Conservation (phyloP, 2,888 invertebrate genomes). For the Dynastes tityus region DNA sequence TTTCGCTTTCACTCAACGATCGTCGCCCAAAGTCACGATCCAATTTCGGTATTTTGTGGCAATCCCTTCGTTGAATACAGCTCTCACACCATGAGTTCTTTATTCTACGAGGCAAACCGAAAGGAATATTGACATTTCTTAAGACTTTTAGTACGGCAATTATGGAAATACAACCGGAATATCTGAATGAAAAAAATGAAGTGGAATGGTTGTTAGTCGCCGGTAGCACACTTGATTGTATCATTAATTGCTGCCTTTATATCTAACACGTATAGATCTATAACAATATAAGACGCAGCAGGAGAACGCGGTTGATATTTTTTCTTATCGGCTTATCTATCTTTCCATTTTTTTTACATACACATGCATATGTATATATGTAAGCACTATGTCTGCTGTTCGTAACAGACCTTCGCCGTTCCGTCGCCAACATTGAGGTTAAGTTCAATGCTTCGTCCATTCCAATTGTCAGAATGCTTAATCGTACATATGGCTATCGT, state of each 20-base stretch:
- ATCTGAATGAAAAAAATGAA: background rate
- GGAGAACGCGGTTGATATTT: conserved; percentile 3
- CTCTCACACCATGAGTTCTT: no score
- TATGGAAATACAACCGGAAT: background rate
- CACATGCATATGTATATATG: background rate
- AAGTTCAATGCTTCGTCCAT: conserved; percentile 44
- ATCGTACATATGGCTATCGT: conserved; percentile 36
- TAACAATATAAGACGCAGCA: conserved; percentile 14
- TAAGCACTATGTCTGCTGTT: background rate
- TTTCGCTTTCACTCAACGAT: conserved; percentile 28
- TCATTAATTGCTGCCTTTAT: conserved; percentile 24
- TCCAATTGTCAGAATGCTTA: conserved; percentile 35
- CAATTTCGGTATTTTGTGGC: conserved; percentile 12
- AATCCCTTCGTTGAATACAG: no score
- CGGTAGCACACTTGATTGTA: conserved; percentile 25
- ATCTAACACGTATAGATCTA: conserved; percentile 8
- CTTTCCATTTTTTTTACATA: background rate
- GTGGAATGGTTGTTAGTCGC: background rate
- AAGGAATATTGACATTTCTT: no score
- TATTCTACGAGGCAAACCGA: no score
- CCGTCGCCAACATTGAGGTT: conserved; percentile 29
- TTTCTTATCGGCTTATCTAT: conserved; percentile 13
- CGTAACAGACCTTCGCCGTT: background rate
- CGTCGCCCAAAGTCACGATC: conserved; percentile 5
- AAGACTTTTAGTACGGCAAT: no score